phyloP scores from a whole-genome alignment of 2,113 vertebrate genomes.

The Furnarius figulus region DNA sequence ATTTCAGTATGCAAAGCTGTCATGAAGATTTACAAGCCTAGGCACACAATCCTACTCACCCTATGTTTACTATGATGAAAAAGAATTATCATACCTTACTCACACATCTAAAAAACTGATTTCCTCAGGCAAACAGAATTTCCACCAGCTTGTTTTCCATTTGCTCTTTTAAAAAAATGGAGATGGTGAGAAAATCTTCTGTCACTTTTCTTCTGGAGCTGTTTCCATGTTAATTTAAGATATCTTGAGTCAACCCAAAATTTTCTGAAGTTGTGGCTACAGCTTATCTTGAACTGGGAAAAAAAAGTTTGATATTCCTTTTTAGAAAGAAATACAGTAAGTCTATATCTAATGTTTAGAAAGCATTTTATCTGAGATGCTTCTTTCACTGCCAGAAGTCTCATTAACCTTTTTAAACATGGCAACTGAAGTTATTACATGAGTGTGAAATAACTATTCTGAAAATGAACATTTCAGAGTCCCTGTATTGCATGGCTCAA shows the following conservation, averaged over 20 bases:
- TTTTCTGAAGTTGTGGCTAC: not conserved
- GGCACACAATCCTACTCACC: constrained; percentile 4
- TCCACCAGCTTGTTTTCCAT: not conserved
- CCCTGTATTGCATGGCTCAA: not conserved
- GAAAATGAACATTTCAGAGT: not conserved
- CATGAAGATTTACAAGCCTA: constrained; percentile 45
- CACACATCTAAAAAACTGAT: not conserved
- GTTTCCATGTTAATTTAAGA: not conserved
- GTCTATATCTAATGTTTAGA: not conserved
- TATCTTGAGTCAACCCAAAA: not conserved
- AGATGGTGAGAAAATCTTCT: not conserved
- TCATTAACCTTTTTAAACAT: not conserved
- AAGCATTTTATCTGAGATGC: not conserved
- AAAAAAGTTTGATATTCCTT: not conserved
- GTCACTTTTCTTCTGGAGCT: not conserved
- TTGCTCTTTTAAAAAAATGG: not conserved
- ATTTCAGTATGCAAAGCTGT: constrained; percentile 28
- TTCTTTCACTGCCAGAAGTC: not conserved
- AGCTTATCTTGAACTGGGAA: not conserved
- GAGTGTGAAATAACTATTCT: not conserved
- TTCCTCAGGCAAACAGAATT: constrained; percentile 5
- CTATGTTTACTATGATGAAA: constrained; percentile 14
- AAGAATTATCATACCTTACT: not conserved
- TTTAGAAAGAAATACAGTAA: not conserved
- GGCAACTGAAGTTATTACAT: not conserved